Evolutionary conservation across 2,797 vertebrate genomes (phyloP).

Genomic region (Melanotaenia trifasciata): DNA sequence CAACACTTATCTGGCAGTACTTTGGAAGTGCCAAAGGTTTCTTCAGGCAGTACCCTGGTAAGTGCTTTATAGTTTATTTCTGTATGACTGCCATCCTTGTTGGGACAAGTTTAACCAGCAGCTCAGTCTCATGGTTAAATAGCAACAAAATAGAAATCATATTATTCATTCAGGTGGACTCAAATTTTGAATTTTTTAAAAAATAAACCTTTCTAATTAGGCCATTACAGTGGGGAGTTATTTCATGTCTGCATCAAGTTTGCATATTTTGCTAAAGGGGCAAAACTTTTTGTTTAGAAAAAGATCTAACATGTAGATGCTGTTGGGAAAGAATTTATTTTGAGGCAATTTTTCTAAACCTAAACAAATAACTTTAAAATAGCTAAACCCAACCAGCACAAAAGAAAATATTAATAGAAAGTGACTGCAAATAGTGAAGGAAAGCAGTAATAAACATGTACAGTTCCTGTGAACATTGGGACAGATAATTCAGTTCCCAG

Average conservation of each 20-base stretch:
- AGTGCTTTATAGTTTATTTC: slow-evolving; percentile 31
- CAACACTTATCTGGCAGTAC: slow-evolving; percentile 97
- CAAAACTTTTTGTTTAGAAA: background rate
- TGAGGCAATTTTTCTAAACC: background rate
- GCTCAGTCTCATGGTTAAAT: background rate
- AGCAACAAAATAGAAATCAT: background rate
- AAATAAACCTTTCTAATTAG: background rate
- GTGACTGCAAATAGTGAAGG: background rate
- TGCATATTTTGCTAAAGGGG: background rate
- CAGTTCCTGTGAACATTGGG: background rate
- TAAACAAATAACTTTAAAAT: background rate
- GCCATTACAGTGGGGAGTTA: background rate
- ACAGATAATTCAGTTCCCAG: background rate
- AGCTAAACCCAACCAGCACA: background rate
- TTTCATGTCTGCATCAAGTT: background rate
- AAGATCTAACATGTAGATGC: background rate
- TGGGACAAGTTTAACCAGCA: background rate
- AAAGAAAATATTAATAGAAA: background rate
- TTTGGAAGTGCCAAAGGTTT: slow-evolving; percentile 98
- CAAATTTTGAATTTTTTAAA: background rate
- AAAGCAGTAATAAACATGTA: background rate
- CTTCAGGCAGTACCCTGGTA: slow-evolving; percentile 97
- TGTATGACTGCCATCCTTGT: background rate
- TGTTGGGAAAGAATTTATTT: background rate
- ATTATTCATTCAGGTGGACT: background rate